A percentile compares a stretch with the other conserved stretches of the same genome.
phyloP scores from a whole-genome alignment of 2,888 invertebrate species.

The Lordiphosa andalusiaca region DNA sequence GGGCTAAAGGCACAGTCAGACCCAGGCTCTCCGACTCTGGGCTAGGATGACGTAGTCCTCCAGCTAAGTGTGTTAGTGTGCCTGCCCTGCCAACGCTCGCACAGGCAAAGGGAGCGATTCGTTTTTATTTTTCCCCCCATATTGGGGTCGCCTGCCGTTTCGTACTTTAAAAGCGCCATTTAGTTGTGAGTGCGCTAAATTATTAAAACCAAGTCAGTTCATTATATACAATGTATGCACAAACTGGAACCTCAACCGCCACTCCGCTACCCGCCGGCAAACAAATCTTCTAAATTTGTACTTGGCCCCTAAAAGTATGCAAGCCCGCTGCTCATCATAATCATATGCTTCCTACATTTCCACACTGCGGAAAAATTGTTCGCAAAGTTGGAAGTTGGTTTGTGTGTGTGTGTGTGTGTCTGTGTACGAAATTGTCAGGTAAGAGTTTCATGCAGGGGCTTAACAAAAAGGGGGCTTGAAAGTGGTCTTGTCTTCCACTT shows the following conservation, averaged over 20 bases:
- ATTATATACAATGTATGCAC: conserved; percentile 67
- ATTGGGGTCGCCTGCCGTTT: conserved; percentile 63
- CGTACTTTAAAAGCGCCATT: conserved; percentile 70
- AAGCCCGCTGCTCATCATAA: conserved; percentile 54
- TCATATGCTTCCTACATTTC: conserved; percentile 36
- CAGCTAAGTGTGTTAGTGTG: conserved; percentile 67
- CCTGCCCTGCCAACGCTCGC: conserved; percentile 37
- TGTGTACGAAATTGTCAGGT: no score
- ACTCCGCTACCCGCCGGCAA: conserved; percentile 3
- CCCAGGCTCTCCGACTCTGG: conserved; percentile 39
- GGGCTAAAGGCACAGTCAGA: conserved; percentile 22
- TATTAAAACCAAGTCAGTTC: conserved; percentile 67
- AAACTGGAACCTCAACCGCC: conserved; percentile 37
- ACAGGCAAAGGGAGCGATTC: conserved; percentile 26
- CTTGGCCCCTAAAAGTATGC: conserved; percentile 55
- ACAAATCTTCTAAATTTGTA: conserved; percentile 32
- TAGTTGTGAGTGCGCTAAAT: conserved; percentile 60
- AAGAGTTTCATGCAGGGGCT: no score
- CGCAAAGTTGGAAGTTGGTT: background rate
- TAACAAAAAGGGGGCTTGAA: no score
- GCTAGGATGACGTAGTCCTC: conserved; percentile 71
- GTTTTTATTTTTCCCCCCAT: conserved; percentile 29
- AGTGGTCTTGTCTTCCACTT: no score
- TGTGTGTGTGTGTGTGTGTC: background rate
- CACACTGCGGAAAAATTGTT: conserved; percentile 4